Percentiles rank a stretch among this genome's conserved stretches.
These are phyloP conservation scores for Galleria mellonella DNA, from an alignment of 1,140 invertebrate genomes.

Conservation along the genomic window DNA sequence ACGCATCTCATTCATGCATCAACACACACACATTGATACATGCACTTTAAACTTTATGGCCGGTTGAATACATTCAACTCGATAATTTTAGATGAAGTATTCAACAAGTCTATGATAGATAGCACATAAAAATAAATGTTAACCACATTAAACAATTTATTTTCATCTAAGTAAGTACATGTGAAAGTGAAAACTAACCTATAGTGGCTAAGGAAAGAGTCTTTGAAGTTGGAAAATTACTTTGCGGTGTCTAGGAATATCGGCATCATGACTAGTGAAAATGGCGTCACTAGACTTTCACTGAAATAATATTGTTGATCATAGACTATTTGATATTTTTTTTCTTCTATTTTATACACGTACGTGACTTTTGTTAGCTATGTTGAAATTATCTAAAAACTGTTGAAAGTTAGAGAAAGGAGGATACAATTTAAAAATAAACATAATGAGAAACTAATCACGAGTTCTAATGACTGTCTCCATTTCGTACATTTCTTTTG, in stretches of 20 bases:
- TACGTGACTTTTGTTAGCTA: slow-evolving; percentile 2
- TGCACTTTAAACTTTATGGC: no score
- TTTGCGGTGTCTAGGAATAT: slow-evolving; percentile 4
- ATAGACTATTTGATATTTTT: no score
- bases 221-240: neutral
- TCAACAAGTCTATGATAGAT: no score
- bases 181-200: slow-evolving; percentile 9
- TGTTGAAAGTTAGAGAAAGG: neutral
- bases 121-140: neutral
- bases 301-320: neutral
- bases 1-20: no score
- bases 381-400: slow-evolving; percentile 2
- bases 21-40: no score
- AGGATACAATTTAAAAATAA: neutral
- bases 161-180: no score
- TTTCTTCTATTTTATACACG: slow-evolving; percentile 1
- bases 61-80: no score
- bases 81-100: no score
- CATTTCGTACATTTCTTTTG: no score
- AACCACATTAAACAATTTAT: neutral
- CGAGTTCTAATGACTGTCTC: no score
- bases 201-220: neutral
- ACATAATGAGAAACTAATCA: no score
- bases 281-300: slow-evolving; percentile 1
- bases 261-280: neutral